These are phyloP conservation scores for Biston stratarius DNA, from an alignment of 2,888 invertebrate species.

Conservation along the genomic window DNA sequence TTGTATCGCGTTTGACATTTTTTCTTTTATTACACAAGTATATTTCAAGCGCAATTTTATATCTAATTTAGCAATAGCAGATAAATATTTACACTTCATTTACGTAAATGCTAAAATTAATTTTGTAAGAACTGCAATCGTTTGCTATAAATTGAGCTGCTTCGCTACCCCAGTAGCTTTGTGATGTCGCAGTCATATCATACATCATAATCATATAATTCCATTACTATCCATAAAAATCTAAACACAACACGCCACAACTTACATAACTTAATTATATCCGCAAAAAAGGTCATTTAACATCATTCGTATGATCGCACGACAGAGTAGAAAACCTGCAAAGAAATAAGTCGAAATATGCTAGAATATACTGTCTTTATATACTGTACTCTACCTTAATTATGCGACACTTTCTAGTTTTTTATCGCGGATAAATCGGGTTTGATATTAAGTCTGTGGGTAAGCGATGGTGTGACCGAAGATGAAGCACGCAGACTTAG, in stretches of 20 bases:
- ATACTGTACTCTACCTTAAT: no score
- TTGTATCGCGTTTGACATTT: background rate
- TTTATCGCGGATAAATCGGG: no score
- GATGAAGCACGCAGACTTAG: no score
- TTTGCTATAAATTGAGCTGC: background rate
- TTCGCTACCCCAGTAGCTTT: background rate
- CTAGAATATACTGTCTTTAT: background rate
- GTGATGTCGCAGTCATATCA: background rate
- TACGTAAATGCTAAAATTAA: background rate
- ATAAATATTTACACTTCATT: constrained; percentile 1
- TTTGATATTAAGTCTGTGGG: no score
- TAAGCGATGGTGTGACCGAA: no score
- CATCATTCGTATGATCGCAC: constrained; percentile 8
- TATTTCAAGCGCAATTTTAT: background rate
- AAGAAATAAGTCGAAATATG: background rate
- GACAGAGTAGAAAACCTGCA: background rate
- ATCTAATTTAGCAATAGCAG: background rate
- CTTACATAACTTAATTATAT: constrained; percentile 38
- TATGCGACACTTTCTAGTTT: no score
- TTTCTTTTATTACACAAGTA: background rate
- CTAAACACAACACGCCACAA: constrained; percentile 24
- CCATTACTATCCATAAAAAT: constrained; percentile 16
- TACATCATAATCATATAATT: constrained; percentile 19
- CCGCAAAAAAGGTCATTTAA: constrained; percentile 34
- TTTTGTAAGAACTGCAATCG: background rate